phyloP scores from a whole-genome alignment of 2,797 vertebrate species.

The Gambelia wislizenii region DNA sequence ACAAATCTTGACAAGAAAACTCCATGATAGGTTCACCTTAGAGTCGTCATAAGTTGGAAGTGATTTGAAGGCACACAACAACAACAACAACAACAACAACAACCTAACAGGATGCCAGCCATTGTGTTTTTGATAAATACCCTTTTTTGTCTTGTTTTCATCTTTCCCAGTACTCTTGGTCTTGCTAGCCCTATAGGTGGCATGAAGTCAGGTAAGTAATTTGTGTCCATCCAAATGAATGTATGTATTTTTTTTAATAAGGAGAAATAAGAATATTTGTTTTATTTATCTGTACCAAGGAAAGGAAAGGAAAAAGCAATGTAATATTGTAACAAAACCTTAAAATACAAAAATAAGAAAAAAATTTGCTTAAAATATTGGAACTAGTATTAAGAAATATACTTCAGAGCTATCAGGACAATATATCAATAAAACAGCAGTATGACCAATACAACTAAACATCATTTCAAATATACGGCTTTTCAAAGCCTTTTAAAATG shows the following conservation, averaged over 20 bases:
- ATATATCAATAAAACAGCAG: neutral
- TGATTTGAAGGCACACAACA: too few species aligned
- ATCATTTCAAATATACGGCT: neutral
- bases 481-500: neutral
- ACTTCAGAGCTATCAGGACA: neutral
- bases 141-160: neutral
- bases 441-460: neutral
- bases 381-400: neutral
- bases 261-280: too few species aligned
- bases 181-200: slow-evolving; percentile 16
- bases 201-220: slow-evolving; percentile 43
- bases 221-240: neutral
- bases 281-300: too few species aligned
- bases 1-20: too few species aligned
- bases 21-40: too few species aligned
- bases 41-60: too few species aligned
- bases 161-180: slow-evolving; percentile 5
- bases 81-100: too few species aligned
- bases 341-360: neutral
- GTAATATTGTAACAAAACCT: neutral
- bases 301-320: too few species aligned
- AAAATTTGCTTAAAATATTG: neutral
- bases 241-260: too few species aligned
- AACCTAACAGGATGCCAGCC: too few species aligned
- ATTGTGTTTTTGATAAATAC: neutral